Evolutionary conservation across 2,797 vertebrate species (phyloP), one percentile per base, ranked within the genome.

Genomic region (Eidolon dupreanum): DNA sequence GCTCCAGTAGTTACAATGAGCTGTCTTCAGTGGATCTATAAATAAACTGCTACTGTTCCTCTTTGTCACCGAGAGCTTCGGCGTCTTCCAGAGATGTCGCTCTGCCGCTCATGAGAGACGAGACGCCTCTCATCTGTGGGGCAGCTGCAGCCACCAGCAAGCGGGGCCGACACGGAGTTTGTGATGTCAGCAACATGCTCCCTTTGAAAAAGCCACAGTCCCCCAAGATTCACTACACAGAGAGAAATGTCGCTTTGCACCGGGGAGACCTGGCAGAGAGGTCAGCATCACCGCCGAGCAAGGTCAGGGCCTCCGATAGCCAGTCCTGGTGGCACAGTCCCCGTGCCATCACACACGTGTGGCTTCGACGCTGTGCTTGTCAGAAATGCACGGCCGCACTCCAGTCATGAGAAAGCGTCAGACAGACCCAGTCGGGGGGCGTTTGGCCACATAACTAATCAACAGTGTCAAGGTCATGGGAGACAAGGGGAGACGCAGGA

Each of bases 21-120:
- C 98, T 97, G 96, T 98, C 97, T 98, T 98, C 97, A 98, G 97
- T 97, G 97, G 97, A 84, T 97, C 98, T 98, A 98, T 98, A 98
- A 98, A 98, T 98, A 98, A 98, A 98, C 97, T 59, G 97, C 94
- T 98, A 97, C 96, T 98, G 97, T 97, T 98, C 97, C 95, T 96
- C 87, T 98, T 98, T 98, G 98, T 98, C 98, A 97, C 97, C 88
- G 93, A 97, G 94, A 98, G 97, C 97, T 88, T 46, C 90, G 31
- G 96, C 95, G 49, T 98, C 95, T 97, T 95, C 96, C 97, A 96
- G 96, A 98, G 98, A 97, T 94, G 88, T 97, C 97, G 96, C 98
- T 97, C 97, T 49, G 96, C 98, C 12, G 84, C 97, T 97, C 95
- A 96, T 97, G 97, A 97, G 98, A 89, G 94, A 97, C 97, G 97